phyloP scores from a whole-genome alignment of 2,113 vertebrate species.

The Phrynocephalus versicolor region DNA sequence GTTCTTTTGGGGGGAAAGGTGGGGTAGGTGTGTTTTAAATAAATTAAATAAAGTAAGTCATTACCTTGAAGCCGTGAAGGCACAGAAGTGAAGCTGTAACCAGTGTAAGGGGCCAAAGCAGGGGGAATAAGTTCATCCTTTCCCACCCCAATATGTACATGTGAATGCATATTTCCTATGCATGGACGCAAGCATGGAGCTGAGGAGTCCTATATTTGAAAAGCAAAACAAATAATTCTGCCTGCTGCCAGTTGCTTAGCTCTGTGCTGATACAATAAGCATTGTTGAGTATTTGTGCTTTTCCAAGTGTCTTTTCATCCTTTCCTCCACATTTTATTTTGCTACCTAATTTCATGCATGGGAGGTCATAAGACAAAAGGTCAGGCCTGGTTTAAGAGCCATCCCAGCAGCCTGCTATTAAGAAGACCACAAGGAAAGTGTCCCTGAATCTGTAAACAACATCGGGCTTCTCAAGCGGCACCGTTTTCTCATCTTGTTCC shows the following conservation, averaged over 20 bases:
- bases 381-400: conserved; percentile 29
- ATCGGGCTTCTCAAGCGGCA: neutral
- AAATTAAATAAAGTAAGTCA: too few relatives aligned
- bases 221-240: conserved; percentile 32
- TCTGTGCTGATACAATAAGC: conserved; percentile 42
- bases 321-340: conserved; percentile 68
- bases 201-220: conserved; percentile 28
- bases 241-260: conserved; percentile 14
- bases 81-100: too few relatives aligned
- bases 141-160: too few relatives aligned
- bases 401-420: conserved; percentile 26
- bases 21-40: too few relatives aligned
- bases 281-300: conserved; percentile 40
- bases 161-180: conserved; percentile 28
- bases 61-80: too few relatives aligned
- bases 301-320: conserved; percentile 60
- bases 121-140: too few relatives aligned
- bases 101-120: too few relatives aligned
- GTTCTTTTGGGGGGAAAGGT: too few relatives aligned
- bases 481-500: neutral
- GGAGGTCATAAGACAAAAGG: conserved; percentile 63
- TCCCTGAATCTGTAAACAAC: conserved; percentile 30
- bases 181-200: conserved; percentile 21
- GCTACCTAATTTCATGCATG: conserved; percentile 54
- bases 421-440: conserved; percentile 19